phyloP scores from a whole-genome alignment of 2,113 vertebrate genomes.

The Epinephelus moara region DNA sequence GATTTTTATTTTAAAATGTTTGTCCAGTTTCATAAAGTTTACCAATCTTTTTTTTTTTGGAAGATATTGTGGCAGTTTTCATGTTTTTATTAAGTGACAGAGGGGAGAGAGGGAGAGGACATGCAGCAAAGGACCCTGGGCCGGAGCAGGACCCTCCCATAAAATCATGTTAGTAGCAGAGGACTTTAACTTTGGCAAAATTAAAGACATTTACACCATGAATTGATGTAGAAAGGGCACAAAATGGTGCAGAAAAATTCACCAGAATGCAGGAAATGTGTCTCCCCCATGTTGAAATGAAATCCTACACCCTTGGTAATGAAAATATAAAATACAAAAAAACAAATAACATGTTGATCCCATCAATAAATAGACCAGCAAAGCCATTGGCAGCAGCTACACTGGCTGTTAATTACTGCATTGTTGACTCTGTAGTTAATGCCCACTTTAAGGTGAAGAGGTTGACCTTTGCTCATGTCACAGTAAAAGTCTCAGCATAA shows the following conservation, averaged over 20 bases:
- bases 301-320: neutral
- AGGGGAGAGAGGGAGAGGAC: no score
- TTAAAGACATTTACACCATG: no score
- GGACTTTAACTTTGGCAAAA: no score
- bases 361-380: neutral
- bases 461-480: slow-evolving; percentile 65
- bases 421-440: slow-evolving; percentile 58
- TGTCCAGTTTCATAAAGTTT: neutral
- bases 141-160: no score
- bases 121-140: no score
- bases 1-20: neutral
- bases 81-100: no score
- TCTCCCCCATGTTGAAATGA: no score
- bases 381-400: slow-evolving; percentile 15
- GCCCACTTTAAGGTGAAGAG: slow-evolving; percentile 62
- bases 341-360: neutral
- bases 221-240: no score
- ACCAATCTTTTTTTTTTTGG: neutral
- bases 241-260: no score
- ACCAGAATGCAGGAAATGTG: no score
- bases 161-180: no score
- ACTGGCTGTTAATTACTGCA: slow-evolving; percentile 53
- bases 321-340: slow-evolving; percentile 15
- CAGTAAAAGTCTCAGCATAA: slow-evolving; percentile 60
- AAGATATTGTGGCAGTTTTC: no score